Conservation (phyloP, 2,888 invertebrate species). For the Drosophila antonietae region DNA sequence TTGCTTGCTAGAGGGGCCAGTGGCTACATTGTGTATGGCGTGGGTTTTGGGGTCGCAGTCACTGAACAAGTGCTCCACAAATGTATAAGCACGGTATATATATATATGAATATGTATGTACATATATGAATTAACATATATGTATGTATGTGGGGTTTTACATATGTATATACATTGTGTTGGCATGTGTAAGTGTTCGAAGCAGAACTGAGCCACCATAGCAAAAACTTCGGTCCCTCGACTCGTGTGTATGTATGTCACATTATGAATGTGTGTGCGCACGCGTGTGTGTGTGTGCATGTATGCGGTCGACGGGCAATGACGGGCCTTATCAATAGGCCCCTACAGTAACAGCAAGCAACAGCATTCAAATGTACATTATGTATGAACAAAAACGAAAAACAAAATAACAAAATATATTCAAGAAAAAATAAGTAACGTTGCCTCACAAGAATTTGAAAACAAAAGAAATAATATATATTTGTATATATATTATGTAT, state of each 20-base stretch:
- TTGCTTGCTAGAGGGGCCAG: slow-evolving; percentile 4
- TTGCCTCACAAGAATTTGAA: slow-evolving; percentile 63
- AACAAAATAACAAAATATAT: slow-evolving; percentile 28
- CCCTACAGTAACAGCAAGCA: slow-evolving; percentile 63
- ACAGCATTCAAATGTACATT: slow-evolving; percentile 38
- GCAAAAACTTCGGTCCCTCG: slow-evolving; percentile 53
- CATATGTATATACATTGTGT: slow-evolving; percentile 12
- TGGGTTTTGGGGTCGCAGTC: slow-evolving; percentile 37
- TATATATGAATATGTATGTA: slow-evolving; percentile 9
- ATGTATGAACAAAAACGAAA: slow-evolving; percentile 40
- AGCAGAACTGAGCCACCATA: slow-evolving; percentile 37
- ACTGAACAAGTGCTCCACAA: slow-evolving; percentile 61
- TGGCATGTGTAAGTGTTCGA: slow-evolving; percentile 12
- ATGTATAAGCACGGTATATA: slow-evolving; percentile 15
- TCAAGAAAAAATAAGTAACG: slow-evolving; percentile 34
- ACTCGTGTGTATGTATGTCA: slow-evolving; percentile 28
- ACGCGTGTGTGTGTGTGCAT: slow-evolving; percentile 13
- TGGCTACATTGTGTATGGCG: slow-evolving; percentile 26
- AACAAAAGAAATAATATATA: slow-evolving; percentile 68
- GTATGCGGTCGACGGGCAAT: slow-evolving; percentile 56
- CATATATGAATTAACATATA: slow-evolving; percentile 3
- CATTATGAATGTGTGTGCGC: slow-evolving; percentile 4
- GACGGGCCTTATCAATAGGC: slow-evolving; percentile 66
- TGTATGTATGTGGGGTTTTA: not conserved
- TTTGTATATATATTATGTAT: slow-evolving; percentile 6